A percentile compares a stretch with the other conserved stretches of the same genome.
Conservation (phyloP, 2,113 vertebrate species). For the Petroica traversi region DNA sequence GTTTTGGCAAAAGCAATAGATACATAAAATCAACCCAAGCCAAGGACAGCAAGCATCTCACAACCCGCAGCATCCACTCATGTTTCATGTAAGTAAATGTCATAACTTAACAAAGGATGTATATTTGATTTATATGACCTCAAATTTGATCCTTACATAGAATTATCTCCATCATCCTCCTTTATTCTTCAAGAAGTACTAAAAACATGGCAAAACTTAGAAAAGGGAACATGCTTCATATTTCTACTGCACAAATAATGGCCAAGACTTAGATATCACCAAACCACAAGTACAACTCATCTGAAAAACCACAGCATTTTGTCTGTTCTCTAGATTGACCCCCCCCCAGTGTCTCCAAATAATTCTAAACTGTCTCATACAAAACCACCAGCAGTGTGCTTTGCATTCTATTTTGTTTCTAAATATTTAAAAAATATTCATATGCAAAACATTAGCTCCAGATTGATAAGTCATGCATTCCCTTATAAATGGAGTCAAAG, state of each 20-base stretch:
- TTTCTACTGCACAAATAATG: not conserved
- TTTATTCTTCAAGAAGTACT: not conserved
- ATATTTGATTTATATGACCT: not conserved
- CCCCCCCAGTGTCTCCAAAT: not conserved
- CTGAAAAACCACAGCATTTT: not conserved
- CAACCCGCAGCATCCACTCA: not conserved
- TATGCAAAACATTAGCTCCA: not conserved
- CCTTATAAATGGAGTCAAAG: not conserved
- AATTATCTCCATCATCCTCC: not conserved
- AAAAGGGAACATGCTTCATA: not conserved
- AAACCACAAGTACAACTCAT: not conserved
- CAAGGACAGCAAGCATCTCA: conserved; percentile 2
- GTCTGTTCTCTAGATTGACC: not conserved
- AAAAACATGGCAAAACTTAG: not conserved
- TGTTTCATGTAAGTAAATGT: not conserved
- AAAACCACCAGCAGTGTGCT: not conserved
- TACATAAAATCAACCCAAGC: not conserved
- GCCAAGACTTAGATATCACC: not conserved
- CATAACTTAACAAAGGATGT: not conserved
- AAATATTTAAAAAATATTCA: not conserved
- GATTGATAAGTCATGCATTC: not conserved
- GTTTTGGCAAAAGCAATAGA: not conserved
- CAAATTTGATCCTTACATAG: not conserved
- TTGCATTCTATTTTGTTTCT: not conserved
- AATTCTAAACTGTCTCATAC: not conserved